Percentiles rank a stretch among this genome's conserved stretches.
Conservation (phyloP, 2,113 vertebrate species). For the Tenebrosternarchus preto region DNA sequence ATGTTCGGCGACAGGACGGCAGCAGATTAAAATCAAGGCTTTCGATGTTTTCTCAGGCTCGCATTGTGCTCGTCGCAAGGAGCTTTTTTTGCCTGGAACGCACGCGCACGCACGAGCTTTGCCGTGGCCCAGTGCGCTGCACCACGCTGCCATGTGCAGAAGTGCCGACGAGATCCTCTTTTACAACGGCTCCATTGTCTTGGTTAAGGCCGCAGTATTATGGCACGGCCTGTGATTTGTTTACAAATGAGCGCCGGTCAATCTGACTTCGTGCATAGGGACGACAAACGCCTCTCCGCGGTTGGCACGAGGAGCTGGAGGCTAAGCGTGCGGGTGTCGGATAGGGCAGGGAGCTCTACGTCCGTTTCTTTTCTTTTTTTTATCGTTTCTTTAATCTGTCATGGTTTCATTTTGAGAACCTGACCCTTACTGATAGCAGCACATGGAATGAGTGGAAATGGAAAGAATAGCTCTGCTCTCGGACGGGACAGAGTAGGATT, state of each 20-base stretch:
- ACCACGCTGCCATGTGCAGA: constrained; percentile 42
- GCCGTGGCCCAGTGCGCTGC: constrained; percentile 28
- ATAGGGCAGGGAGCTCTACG: too few relatives aligned
- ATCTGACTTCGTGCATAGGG: constrained; percentile 41
- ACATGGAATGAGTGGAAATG: too few relatives aligned
- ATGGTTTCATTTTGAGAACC: not conserved
- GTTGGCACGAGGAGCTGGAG: not conserved
- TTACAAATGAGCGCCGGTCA: constrained; percentile 38
- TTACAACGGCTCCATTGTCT: constrained; percentile 48
- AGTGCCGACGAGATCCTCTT: constrained; percentile 41
- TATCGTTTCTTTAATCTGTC: not conserved
- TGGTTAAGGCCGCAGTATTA: constrained; percentile 18
- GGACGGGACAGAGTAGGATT: too few relatives aligned
- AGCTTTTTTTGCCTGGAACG: constrained; percentile 25
- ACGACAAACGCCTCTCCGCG: constrained; percentile 17
- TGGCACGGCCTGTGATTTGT: constrained; percentile 47
- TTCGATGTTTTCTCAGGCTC: too few relatives aligned
- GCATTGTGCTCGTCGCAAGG: too few relatives aligned
- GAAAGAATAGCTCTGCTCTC: too few relatives aligned
- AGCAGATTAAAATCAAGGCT: not conserved
- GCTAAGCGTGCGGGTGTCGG: too few relatives aligned
- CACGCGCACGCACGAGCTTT: constrained; percentile 35
- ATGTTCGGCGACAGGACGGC: constrained; percentile 1
- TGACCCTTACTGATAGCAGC: too few relatives aligned
- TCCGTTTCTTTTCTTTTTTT: too few relatives aligned